Evolutionary conservation across 2,113 vertebrate species (phyloP), one percentile per base, ranked within the genome.

Genomic region (Petrocephalus zakoni): DNA sequence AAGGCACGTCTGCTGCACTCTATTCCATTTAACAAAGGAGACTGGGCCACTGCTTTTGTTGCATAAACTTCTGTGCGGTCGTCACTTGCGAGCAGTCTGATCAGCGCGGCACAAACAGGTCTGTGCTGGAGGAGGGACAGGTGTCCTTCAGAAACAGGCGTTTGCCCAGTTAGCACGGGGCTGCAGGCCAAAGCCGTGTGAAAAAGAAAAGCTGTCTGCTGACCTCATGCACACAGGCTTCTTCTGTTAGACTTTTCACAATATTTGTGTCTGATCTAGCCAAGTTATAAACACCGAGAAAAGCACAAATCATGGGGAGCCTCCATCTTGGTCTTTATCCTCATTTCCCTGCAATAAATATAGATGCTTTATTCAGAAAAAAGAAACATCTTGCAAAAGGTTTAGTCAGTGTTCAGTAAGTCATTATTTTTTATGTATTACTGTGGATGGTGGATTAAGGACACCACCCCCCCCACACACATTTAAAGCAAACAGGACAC

Each of bases 1-100:
- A 96, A 97, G 96, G 97, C 97, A 96, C 96, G 97, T 97, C 96
- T 96, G 93, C 94, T 95, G 93, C 94, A 94, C 94, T 90, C 95
- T 97, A 97, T 96, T 96, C 96, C 93, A 94, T 95, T 94, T 93
- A 95, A 95, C 95, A 94, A 93, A 29, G 92, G 92, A 95, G 95
- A 95, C 94, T 95, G 95, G 94, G 94, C 93, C 94, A 95, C 92
- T 93, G 96, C 97, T 96, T 96, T 96, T 95, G 96, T 96, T 95
- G 95, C 95, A 95, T 94, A 95, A 96, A 96, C 96, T 96, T 96
- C 95, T 95, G 95, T 96, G 96, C 93, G 96, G 95, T 95, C 96
- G 97, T 97, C 96, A 96, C 96, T 96, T 97, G 93, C 53, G 92
- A 93, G 93, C 94, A 94, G 95, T 96, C 94, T 93, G 95, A 95